Base-by-base conservation (phyloP, 2,888 invertebrate species). In the Chydorus sphaericus region DNA sequence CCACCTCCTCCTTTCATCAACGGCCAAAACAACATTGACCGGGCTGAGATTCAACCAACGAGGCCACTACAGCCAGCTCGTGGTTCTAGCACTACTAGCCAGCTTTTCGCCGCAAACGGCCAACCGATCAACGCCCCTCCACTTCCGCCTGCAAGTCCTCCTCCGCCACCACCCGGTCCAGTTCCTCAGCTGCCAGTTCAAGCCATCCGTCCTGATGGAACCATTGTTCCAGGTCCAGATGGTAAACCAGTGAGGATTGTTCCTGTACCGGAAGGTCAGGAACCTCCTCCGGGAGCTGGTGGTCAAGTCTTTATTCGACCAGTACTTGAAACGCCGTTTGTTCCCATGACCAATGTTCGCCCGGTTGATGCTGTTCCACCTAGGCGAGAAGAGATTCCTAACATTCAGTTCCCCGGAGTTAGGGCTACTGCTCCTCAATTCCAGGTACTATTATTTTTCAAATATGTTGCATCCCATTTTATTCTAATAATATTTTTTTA, bases 141-240 rank as follows among this genome's bases (percentile, higher is more conserved):
- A 31, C 38, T 53, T 14, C 56, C 55, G 28, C 57, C 54, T 14
- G 48, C 54, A 26, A 54, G 37, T 59, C 57, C 37, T 56, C 31
- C 59, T 58, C 59, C 59, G 3, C 54, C 54, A 31, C 54, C 55
- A 29, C 59, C 58, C 20, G 55, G 53, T 18, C 56, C 57, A 2
- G 66, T 65, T 50, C 59, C 66, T 7, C 66, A 65, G 18, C 64
- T 65, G 56, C 67, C 68, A 6, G 52, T 52, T 23, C 36, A 52
- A 7, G 31, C 30, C 2, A 33, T 52, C 16, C 8, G 44, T 23
- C 52, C 52, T 8, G 16, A 39, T n/a, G 52, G 37, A 33, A 18
- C 52, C 6, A 52, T 57, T 14, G 54, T 57, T 28, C 57, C 54
- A 14, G 57, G 57, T 23, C 57, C 57, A 10, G 53, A 57, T 29